Percentiles rank a stretch among this genome's conserved stretches.
Conservation (phyloP, 2,113 vertebrate genomes). For the Loxodonta africana region DNA sequence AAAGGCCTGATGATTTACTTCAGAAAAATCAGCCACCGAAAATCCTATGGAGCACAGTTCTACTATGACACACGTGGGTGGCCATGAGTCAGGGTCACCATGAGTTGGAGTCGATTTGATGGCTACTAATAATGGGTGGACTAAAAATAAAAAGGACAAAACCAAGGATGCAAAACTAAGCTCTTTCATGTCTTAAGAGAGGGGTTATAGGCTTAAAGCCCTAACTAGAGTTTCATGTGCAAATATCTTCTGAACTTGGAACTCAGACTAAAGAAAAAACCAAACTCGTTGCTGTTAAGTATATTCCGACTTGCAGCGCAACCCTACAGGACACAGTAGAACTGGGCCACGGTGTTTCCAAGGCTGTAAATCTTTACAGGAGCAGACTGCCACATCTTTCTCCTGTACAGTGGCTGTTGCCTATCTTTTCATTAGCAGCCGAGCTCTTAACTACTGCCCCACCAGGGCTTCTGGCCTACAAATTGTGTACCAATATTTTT, state of each 20-base stretch:
- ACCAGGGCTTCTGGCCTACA: not conserved
- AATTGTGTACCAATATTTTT: not conserved
- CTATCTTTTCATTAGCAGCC: too few relatives aligned
- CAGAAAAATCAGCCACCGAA: not conserved
- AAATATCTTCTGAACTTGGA: slow-evolving; percentile 20
- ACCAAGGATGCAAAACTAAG: slow-evolving; percentile 6
- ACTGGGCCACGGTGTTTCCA: too few relatives aligned
- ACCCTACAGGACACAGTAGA: too few relatives aligned
- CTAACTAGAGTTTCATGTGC: not conserved
- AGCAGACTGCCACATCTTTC: too few relatives aligned
- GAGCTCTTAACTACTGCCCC: too few relatives aligned
- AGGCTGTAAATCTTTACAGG: too few relatives aligned
- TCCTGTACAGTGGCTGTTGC: too few relatives aligned
- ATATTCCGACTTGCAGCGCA: too few relatives aligned
- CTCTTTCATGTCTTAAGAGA: slow-evolving; percentile 20
- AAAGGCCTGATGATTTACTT: not conserved
- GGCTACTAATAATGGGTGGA: not conserved
- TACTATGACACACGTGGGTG: not conserved
- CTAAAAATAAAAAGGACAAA: not conserved
- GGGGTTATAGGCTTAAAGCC: not conserved
- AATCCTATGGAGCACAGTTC: not conserved
- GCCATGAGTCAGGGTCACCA: not conserved
- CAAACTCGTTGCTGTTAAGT: too few relatives aligned
- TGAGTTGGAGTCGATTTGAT: not conserved
- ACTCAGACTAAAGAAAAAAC: not conserved